Base-by-base conservation (phyloP, 2,888 invertebrate species). In the Acanthopleura granulata region DNA sequence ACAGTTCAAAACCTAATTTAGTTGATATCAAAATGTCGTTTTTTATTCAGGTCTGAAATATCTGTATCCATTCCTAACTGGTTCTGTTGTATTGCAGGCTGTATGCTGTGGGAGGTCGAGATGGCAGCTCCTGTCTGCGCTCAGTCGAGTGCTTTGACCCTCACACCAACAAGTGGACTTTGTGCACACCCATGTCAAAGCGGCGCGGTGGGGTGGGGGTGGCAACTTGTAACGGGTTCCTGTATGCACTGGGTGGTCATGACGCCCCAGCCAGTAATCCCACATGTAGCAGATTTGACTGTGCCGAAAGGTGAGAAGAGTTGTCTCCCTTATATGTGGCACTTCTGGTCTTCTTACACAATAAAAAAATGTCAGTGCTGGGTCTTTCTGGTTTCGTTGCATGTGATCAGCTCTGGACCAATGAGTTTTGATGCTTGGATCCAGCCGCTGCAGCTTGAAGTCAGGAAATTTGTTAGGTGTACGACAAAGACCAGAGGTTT, bases 161-260 rank as follows among this genome's bases (percentile, higher is more conserved):
- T 25, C 94, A 94, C 87, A 94, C 94, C 15, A 94, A 95, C 88
- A 94, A 93, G 84, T 95, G 97, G 97, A 94, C 94, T 57, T 93
- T 94, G 79, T 95, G 96, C 88, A 95, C 96, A 50, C 95, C 97
- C 4, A 96, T 98, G 96, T 94, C 94, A 62, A 93, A 95, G 78
- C 93, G 96, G 29, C 93, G 97, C 75, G 96, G 97, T 4, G 96
- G 97, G 18, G 96, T 97, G 74, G 97, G 96, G 69, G 96, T 96
- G 27, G 95, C 96, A 75, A 96, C 96, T 0, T 94, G 95, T 49
- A 95, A 95, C 88, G 97, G 97, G 0, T 96, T 93, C 90, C 92
- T 98, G 73, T 98, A 97, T 91, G 97, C 97, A 0, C 92, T 97
- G 79, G 97, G 98, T 49, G 97, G 98, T 0, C 96, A 97, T 91